Evolutionary conservation across 2,888 invertebrate species (phyloP), one percentile per base, ranked within the genome.

Genomic region (Dichetophora obliterata): DNA sequence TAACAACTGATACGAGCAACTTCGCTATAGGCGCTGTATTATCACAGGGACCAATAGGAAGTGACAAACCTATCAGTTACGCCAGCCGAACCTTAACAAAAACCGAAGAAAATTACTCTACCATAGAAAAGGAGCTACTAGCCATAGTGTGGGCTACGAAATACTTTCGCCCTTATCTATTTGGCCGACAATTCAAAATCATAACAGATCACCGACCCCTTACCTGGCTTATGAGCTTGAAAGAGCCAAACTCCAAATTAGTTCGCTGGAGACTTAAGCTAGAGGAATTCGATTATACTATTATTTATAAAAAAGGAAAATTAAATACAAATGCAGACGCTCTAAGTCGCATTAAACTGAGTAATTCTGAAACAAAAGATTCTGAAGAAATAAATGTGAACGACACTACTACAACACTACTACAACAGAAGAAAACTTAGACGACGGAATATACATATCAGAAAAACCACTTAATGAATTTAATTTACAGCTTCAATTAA

Each of bases 371-470:
- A 6, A 16, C 5, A 4, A 52, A 52, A 19, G 19, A n/a, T n/a
- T n/a, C n/a, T n/a, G n/a, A n/a, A n/a, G n/a, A n/a, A n/a, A n/a
- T n/a, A n/a, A n/a, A n/a, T n/a, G n/a, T n/a, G n/a, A n/a, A n/a
- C n/a, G n/a, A n/a, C n/a, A n/a, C n/a, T n/a, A n/a, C n/a, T n/a
- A n/a, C n/a, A n/a, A n/a, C n/a, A n/a, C 3, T 31, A 5, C 31
- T 3, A n/a, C n/a, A n/a, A n/a, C n/a, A n/a, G 31, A 31, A 4
- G 31, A 31, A 31, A 31, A 31, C 5, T 31, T 31, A 3, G 31
- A 31, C 31, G 31, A 31, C 3, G 31, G 31, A 4, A 81, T 78
- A 5, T 34, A 65, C 4, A 78, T 81, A 3, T 31, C 31, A 31
- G 31, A 31, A 31, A 31, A 31, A 31, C 31, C 31, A 31, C 31